Percentiles rank a stretch among this genome's conserved stretches.
Evolutionary conservation across 2,888 invertebrate genomes (phyloP).

Genomic region (Salpingus planirostris): DNA sequence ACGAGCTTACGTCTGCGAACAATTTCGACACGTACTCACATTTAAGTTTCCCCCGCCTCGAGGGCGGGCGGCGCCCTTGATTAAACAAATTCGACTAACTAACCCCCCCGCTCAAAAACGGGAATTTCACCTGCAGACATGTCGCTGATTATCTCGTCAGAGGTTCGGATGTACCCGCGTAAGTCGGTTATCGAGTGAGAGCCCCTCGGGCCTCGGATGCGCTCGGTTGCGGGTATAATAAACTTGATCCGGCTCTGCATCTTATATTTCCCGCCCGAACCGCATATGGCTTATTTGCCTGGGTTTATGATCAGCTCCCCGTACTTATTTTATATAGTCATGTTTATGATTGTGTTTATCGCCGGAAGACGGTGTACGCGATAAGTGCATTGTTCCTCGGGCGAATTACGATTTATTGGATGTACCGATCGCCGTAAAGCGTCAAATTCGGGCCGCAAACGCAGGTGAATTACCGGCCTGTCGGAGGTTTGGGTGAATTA

Average conservation of each 20-base stretch:
- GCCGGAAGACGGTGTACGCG: constrained; percentile 9
- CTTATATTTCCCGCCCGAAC: constrained; percentile 6
- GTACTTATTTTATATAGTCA: constrained; percentile 14
- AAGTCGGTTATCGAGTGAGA: constrained; percentile 6
- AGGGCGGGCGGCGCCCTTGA: no score
- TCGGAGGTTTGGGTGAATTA: constrained; percentile 5
- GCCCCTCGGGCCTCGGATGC: constrained; percentile 2
- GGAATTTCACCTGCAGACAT: no score
- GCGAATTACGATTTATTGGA: constrained; percentile 8
- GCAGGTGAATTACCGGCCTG: constrained; percentile 6
- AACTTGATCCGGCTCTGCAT: constrained; percentile 7
- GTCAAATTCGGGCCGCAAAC: constrained; percentile 6
- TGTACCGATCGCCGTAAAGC: background rate
- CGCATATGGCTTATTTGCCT: constrained; percentile 9
- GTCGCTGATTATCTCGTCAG: constrained; percentile 9
- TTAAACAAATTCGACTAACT: no score
- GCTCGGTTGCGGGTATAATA: constrained; percentile 2
- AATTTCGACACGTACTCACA: no score
- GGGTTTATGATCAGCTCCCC: constrained; percentile 10
- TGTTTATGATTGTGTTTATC: constrained; percentile 15
- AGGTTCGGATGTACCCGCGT: constrained; percentile 2
- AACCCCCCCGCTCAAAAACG: no score
- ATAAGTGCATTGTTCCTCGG: constrained; percentile 13
- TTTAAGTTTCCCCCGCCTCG: no score
- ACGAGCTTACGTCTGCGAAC: no score